These are phyloP conservation scores for Hirundichthys speculiger DNA, from an alignment of 2,113 vertebrate genomes.

Conservation along the genomic window DNA sequence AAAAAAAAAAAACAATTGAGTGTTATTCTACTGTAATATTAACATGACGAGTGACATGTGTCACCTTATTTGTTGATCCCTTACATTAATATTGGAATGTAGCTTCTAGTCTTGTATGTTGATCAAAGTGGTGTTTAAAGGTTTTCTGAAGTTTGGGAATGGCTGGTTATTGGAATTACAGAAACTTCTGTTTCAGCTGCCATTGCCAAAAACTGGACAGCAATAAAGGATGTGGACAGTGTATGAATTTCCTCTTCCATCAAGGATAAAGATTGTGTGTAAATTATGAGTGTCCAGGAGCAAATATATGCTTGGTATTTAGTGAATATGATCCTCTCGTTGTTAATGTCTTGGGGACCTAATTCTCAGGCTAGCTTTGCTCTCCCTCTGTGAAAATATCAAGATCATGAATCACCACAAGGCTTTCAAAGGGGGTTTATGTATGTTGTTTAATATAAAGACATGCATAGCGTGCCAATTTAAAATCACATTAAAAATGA, in stretches of 20 bases:
- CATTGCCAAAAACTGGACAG: not conserved
- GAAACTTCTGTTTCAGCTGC: not conserved
- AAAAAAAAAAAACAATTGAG: no score
- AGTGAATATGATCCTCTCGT: not conserved
- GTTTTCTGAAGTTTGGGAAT: no score
- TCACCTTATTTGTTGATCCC: no score
- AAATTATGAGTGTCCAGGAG: not conserved
- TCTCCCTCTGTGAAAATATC: not conserved
- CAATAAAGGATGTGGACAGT: not conserved
- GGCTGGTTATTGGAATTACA: no score
- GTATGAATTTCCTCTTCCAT: not conserved
- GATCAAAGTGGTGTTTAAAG: no score
- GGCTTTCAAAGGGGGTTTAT: not conserved
- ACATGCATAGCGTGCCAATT: not conserved
- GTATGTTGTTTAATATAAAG: not conserved
- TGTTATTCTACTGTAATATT: no score
- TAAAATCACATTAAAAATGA: no score
- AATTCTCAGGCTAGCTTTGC: not conserved
- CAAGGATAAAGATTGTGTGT: not conserved
- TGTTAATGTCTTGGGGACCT: not conserved
- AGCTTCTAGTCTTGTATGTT: no score
- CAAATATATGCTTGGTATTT: constrained; percentile 16
- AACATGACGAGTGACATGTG: no score
- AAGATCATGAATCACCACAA: not conserved
- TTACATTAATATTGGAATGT: no score